Evolutionary conservation across 2,888 invertebrate species (phyloP), one percentile per base, ranked within the genome.

Genomic region (Allacma fusca): DNA sequence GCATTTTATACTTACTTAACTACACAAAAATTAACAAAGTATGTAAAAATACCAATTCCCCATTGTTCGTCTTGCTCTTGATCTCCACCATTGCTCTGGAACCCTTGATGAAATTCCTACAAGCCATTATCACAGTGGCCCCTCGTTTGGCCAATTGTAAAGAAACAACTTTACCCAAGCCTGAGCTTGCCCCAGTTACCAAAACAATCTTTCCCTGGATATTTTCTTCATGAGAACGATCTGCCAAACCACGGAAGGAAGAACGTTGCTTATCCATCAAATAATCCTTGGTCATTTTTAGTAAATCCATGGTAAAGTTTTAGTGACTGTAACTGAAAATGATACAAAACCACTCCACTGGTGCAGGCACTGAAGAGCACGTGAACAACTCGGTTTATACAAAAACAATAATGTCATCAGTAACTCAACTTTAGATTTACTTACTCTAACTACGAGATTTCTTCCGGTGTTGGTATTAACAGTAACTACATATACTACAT

Each of bases 101-200:
- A 1, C 76, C 76, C 26, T 71, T 70, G 29, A 70, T 70, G 28
- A 76, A 76, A 64, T 76, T 76, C 24, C 76, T 7, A 24, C 76
- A 76, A 2, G 76, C 82, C 81, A 82, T 80, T 0, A 82, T 73
- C 19, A 82, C 80, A 19, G 75, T 78, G 13, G 81, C 82, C 13
- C 82, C 82, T 57, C 82, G 73, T 59, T 79, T 80, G 0, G 82
- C 82, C 76, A 82, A 68, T 74, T 81, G 80, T 23, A 79, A 71
- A 2, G 80, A 70, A 0, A 70, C 50, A 19, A 67, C 67, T 68
- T 80, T 81, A 0, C 81, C 81, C 62, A 81, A 44, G 23, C 79
- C 76, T 19, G 64, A 16, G 26, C 59, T 76, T 1, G 76, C 76
- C 16, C 76, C 76, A 26, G 76, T 76, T n/a, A 76, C 34, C 1